Percentiles rank a stretch among this genome's conserved stretches.
These are phyloP conservation scores for Solea solea DNA, from an alignment of 2,113 vertebrate species.

Conservation along the genomic window DNA sequence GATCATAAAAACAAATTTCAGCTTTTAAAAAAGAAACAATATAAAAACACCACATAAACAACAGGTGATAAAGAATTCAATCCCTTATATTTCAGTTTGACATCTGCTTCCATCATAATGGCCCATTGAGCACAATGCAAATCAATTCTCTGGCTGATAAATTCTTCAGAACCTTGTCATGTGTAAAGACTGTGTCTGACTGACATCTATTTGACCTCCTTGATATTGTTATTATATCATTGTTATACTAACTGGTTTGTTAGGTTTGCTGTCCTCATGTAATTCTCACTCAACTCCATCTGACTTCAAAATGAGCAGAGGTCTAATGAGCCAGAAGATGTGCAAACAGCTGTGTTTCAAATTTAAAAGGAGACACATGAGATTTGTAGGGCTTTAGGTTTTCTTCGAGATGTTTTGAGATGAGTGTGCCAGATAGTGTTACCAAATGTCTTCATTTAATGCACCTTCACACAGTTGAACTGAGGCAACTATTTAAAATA, in stretches of 20 bases:
- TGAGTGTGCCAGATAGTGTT: too few relatives aligned
- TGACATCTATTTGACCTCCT: neutral
- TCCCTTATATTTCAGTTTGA: neutral
- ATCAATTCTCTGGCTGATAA: neutral
- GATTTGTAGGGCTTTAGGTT: too few relatives aligned
- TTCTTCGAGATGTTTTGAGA: too few relatives aligned
- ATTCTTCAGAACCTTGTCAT: neutral
- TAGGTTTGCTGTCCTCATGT: neutral
- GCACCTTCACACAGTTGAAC: neutral
- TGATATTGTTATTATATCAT: neutral
- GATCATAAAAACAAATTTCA: conserved; percentile 7
- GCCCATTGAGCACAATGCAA: neutral
- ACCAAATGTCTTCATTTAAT: neutral
- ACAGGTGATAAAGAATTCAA: neutral
- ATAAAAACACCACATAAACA: neutral
- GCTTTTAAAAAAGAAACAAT: too few relatives aligned
- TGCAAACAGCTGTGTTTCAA: too few relatives aligned
- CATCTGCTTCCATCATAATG: neutral
- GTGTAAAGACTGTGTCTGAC: neutral
- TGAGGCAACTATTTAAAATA: neutral
- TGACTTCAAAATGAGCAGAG: too few relatives aligned
- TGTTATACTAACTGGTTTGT: neutral
- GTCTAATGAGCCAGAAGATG: too few relatives aligned
- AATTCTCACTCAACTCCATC: too few relatives aligned
- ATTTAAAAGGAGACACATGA: too few relatives aligned